Base-by-base conservation (phyloP, 2,797 vertebrate species). In the Cossypha heuglini region DNA sequence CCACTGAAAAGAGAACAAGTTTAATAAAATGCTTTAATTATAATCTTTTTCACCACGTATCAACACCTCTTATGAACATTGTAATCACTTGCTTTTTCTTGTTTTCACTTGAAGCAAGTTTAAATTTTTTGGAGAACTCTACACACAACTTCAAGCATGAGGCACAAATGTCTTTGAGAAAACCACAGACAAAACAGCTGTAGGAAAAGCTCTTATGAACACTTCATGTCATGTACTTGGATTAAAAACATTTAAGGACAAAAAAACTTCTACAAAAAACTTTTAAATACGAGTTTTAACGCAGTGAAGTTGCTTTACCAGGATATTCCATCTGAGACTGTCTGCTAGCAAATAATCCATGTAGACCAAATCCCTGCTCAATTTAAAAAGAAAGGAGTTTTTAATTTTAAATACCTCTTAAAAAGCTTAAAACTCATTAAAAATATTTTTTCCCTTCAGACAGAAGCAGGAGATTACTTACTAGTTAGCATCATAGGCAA, bases 21-120 rank as follows among this genome's bases (percentile, higher is more conserved):
- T 94, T 90, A 88, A 96, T 91, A 94, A 93, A 96, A 94, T 31
- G 29, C 35, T 94, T 75, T 77, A 86, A 95, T 94, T 94, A 46
- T 57, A 64, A 43, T 94, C 31, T 90, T 72, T 72, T 93, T 88
- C 55, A 72, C 37, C 38, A 21, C 43, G 10, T 73, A 93, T 68
- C 75, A 89, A 85, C 28, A 89, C 22, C 35, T 85, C 43, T 90
- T 94, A 87, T 22, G 35, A 94, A 74, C 68, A 80, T 63, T 61
- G 82, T 88, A 87, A 93, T 94, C 62, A 90, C 46, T 48, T 83
- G 9, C 16, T 92, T 94, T 93, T 92, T 86, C 31, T 93, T 96
- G 62, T 90, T 94, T 96, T 95, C 75, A 93, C 51, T 94, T 90
- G 43, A 95, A 92, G 67, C 3, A 73, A 93, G 93, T 92, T 95